Conservation (phyloP, 2,797 vertebrate species). For the Coilia nasus region DNA sequence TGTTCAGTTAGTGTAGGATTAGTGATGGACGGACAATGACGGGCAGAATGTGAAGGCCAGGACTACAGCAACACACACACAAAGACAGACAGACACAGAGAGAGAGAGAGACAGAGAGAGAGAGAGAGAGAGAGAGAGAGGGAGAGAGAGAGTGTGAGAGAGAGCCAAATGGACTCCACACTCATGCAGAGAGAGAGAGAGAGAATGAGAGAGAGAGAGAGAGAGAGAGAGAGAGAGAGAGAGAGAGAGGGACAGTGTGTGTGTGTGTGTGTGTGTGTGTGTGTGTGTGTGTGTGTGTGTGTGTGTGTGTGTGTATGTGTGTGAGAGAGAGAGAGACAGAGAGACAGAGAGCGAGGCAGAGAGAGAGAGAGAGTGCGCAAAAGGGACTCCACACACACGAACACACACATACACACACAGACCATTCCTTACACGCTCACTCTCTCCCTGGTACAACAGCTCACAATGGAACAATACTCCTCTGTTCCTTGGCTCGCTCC, state of each 20-base stretch:
- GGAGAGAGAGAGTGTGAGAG: background rate
- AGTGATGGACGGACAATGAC: background rate
- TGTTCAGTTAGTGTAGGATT: too few species aligned
- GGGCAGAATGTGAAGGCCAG: background rate
- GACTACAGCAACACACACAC: background rate
- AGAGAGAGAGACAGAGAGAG: background rate
- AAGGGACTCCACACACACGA: slow-evolving; percentile 32
- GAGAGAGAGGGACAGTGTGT: too few species aligned
- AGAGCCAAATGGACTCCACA: background rate
- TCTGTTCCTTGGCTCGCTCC: slow-evolving; percentile 48
- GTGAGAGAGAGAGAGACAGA: too few species aligned
- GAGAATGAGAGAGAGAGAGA: too few species aligned
- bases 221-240: too few species aligned
- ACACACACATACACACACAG: slow-evolving; percentile 44
- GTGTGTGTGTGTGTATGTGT: too few species aligned
- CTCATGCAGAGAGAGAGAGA: background rate
- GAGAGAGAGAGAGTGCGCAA: too few species aligned
- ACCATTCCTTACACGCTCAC: slow-evolving; percentile 47
- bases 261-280: too few species aligned
- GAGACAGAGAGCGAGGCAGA: too few species aligned
- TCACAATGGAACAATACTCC: slow-evolving; percentile 77
- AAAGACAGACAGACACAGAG: background rate
- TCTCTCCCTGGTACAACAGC: slow-evolving; percentile 76
- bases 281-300: too few species aligned
- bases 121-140: background rate